Evolutionary conservation across 1,140 invertebrate genomes (phyloP), one percentile per base, ranked within the genome.

Genomic region (Fopius arisanus): DNA sequence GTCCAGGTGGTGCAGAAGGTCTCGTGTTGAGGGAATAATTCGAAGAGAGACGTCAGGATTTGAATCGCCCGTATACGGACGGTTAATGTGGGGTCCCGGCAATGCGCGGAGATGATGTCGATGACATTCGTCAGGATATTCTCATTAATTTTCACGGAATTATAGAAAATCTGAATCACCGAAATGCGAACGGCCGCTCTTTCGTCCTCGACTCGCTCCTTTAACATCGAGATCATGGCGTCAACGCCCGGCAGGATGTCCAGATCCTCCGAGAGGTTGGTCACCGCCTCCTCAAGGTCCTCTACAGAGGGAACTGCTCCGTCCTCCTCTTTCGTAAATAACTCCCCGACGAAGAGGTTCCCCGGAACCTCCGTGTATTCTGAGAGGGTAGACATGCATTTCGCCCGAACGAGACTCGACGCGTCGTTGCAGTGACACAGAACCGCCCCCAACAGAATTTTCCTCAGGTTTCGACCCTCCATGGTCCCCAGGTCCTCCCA

Each of bases 161-260:
- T 85, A 69, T 75, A 71, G 2, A 92, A 67, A 3, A 89, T 87
- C 70, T 90, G 89, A 3, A 92, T 74, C 9, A 91, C 88, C 62
- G 89, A 89, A 71, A 90, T 90, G 6, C 92, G 81, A 16, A 92
- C 90, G 72, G 88, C 82, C 2, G 90, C 91, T 78, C 91, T 90
- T 31, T 90, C 88, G 78, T 93, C 92, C 19, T 84, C 79, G n/a
- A 87, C 77, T 68, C 91, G 81, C 1, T 87, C 76, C 28, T 84
- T 78, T 2, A 92, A 71, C 85, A 92, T 89, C 3, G 79, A 43
- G 28, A 88, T 79, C 14, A 90, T 76, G 1, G 71, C 70, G 10
- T 78, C 80, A 10, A 76, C 82, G 19, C 84, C 82, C 6, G 89
- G 89, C 9, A 90, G 71, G 10, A 72, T n/a, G 43, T 86, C 73